A percentile compares a stretch with the other conserved stretches of the same genome.
Conservation (phyloP, 1,140 invertebrate genomes). For the Drosophila arizonae region DNA sequence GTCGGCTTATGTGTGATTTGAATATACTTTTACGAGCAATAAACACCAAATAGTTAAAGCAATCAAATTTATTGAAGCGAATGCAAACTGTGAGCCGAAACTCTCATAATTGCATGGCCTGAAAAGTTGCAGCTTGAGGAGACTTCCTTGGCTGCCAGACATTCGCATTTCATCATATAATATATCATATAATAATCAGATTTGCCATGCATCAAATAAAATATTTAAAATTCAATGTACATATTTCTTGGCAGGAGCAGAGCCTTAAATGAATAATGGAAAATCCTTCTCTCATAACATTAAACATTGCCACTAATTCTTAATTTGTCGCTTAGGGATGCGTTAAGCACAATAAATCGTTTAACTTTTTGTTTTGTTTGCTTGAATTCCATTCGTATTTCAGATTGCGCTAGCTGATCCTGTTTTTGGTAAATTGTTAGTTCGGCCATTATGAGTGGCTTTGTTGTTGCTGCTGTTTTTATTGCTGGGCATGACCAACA, state of each 20-base stretch:
- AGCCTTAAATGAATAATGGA: no score
- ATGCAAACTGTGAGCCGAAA: no score
- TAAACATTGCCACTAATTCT: not conserved
- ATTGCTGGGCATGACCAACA: slow-evolving; percentile 47
- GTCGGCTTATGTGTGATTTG: not conserved
- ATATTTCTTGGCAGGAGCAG: no score
- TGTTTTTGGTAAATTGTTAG: slow-evolving; percentile 51
- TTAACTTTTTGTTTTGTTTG: not conserved
- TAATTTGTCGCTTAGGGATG: not conserved
- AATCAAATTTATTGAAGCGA: slow-evolving; percentile 2
- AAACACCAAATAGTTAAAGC: slow-evolving; percentile 13
- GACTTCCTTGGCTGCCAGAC: no score
- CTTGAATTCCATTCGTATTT: slow-evolving; percentile 2
- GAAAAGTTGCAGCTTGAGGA: no score
- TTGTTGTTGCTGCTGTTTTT: slow-evolving; percentile 50
- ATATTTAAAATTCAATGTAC: no score
- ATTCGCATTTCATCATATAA: no score
- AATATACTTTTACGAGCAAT: slow-evolving; percentile 6
- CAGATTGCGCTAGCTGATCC: not conserved
- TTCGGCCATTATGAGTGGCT: slow-evolving; percentile 49
- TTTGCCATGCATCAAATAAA: no score
- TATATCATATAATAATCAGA: no score
- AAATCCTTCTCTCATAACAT: not conserved
- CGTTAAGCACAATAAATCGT: slow-evolving; percentile 8
- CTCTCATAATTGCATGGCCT: no score